These are phyloP conservation scores for roundworm (Caenorhabditis elegans) DNA, from an alignment of 1,140 invertebrate genomes.

Conservation along the genomic window DNA sequence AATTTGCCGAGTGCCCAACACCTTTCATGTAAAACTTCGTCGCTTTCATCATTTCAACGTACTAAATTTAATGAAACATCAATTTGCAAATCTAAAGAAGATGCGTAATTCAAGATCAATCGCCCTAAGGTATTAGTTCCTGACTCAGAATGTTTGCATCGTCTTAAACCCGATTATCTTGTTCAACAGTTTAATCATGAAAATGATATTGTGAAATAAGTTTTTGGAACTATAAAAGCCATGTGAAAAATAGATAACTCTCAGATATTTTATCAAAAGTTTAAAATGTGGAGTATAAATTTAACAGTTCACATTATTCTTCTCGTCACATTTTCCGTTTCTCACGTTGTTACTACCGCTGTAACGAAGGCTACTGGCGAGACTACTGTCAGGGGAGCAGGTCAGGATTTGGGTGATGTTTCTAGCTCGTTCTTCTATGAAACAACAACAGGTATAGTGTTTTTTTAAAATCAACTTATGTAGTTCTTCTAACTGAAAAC, in stretches of 20 bases:
- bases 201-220: too few species aligned
- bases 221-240: background rate
- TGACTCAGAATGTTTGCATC: too few species aligned
- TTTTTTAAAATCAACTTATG: too few species aligned
- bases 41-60: too few species aligned
- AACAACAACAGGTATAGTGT: background rate
- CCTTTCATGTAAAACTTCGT: slow-evolving; percentile 12
- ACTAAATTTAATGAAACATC: too few species aligned
- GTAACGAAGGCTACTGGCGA: background rate
- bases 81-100: background rate
- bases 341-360: background rate
- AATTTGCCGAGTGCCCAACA: background rate
- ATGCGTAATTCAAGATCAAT: background rate
- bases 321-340: background rate
- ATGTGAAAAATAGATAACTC: too few species aligned
- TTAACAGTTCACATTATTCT: background rate
- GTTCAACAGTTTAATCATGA: too few species aligned
- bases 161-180: too few species aligned
- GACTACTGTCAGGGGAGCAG: background rate
- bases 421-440: too few species aligned
- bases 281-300: background rate
- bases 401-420: background rate
- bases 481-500: too few species aligned
- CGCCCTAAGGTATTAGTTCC: background rate
- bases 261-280: too few species aligned